Evolutionary conservation across 1,140 invertebrate species (phyloP), one percentile per base, ranked within the genome.

Genomic region (Atta cephalotes): DNA sequence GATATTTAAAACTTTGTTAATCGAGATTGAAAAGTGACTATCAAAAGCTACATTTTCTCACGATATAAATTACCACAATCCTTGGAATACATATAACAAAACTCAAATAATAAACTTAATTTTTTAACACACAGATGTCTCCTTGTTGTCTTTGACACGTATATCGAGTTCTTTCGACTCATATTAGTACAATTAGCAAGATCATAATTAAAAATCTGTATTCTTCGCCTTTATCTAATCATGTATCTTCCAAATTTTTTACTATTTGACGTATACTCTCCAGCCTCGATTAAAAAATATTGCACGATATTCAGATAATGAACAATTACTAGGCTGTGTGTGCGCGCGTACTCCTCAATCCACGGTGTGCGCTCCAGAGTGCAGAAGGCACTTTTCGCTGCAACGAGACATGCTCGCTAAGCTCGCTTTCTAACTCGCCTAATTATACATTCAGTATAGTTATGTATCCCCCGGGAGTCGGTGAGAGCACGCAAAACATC

Each of bases 351-450:
- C 39, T 49, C 2, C 45, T 74, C 39, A 49, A 62, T 28, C n/a
- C 56, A 25, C 7, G 6, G 12, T 72, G 12, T 39, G 18, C 14
- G n/a, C 2, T 76, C 28, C 9, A 6, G n/a, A 80, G 28, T 70
- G n/a, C 31, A 28, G 25, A 49, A 49, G n/a, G 21, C 28, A 21
- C 9, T 84, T 49, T 4, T 18, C 56, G 3, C 0, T 14, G 28
- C 18, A 18, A 31, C 18, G 10, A 21, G 35, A 63, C 80, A 76
- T 76, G 58, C n/a, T 84, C 31, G 79, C 53, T 76, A 76, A 63
- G 58, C 28, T 84, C 31, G 66, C 53, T 76, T 84, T 76, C 45
- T 84, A 84, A 51, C 9, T 84, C 56, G 39, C 25, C 9, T 76
- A 76, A 84, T 76, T 76, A 84, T 2, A 10, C 39, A 6, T 51